These are phyloP conservation scores for Asobara japonica DNA, from an alignment of 1,140 invertebrate genomes.

Conservation along the genomic window DNA sequence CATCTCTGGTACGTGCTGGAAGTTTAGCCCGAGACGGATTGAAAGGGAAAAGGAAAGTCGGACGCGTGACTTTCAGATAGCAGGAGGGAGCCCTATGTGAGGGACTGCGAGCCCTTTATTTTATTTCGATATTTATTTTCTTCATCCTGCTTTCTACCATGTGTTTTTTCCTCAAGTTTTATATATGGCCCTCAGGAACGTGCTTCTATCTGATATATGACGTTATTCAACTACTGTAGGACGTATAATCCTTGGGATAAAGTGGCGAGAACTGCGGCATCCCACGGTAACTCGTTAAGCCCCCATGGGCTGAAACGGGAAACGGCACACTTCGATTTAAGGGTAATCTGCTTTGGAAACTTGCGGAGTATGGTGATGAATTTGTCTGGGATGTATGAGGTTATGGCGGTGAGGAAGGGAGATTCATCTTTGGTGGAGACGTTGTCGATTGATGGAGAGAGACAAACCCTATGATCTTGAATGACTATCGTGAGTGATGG, in stretches of 20 bases:
- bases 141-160: background rate
- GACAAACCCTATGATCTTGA: no score
- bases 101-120: background rate
- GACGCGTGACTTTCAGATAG: constrained; percentile 25
- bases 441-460: background rate
- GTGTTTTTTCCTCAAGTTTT: background rate
- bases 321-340: constrained; percentile 16
- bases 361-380: background rate
- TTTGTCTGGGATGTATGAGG: background rate
- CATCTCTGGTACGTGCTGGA: constrained; percentile 22
- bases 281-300: constrained; percentile 23
- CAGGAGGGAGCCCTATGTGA: background rate
- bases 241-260: constrained; percentile 20
- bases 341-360: constrained; percentile 30
- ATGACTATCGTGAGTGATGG: no score
- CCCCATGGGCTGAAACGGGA: background rate
- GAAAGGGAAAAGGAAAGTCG: constrained; percentile 31
- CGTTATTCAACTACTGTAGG: constrained; percentile 1
- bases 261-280: constrained; percentile 15
- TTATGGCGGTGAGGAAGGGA: background rate
- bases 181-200: background rate
- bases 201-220: background rate
- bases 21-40: constrained; percentile 28
- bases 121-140: constrained; percentile 13
- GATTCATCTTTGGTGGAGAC: no score